These are phyloP conservation scores for Ceratoteleas bidentatus DNA, from an alignment of 1,140 invertebrate species.

Conservation along the genomic window DNA sequence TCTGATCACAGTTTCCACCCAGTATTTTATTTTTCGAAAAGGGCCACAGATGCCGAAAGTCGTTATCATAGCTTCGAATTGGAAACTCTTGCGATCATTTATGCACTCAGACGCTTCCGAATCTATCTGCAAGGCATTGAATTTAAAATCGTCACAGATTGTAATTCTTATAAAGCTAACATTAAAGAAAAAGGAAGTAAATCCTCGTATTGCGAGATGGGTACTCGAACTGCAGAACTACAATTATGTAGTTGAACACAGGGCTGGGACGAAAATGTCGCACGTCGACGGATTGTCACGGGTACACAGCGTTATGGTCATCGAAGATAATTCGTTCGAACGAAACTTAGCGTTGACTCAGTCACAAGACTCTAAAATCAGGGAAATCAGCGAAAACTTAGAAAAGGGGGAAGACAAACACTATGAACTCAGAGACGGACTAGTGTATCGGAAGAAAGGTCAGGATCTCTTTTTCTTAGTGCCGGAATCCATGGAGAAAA, in stretches of 20 bases:
- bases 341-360: not conserved
- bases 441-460: conserved; percentile 32
- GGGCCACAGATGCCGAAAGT: conserved; percentile 16
- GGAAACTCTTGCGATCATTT: not conserved
- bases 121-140: not conserved
- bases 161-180: not conserved
- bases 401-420: conserved; percentile 6
- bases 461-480: conserved; percentile 34
- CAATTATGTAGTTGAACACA: conserved; percentile 23
- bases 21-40: conserved; percentile 44
- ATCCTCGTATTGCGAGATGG: conserved; percentile 73
- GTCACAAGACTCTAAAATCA: not conserved
- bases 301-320: conserved; percentile 11
- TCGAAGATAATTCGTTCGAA: conserved; percentile 1
- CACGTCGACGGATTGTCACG: conserved; percentile 15
- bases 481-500: conserved; percentile 31
- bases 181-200: conserved; percentile 14
- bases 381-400: not conserved
- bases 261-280: not conserved
- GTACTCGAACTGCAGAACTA: conserved; percentile 4
- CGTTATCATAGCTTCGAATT: not conserved
- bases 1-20: conserved; percentile 34
- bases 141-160: conserved; percentile 1
- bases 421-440: conserved; percentile 27
- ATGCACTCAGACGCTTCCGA: not conserved